phyloP scores from a whole-genome alignment of 1,140 invertebrate genomes.

The Brachionus calyciflorus region DNA sequence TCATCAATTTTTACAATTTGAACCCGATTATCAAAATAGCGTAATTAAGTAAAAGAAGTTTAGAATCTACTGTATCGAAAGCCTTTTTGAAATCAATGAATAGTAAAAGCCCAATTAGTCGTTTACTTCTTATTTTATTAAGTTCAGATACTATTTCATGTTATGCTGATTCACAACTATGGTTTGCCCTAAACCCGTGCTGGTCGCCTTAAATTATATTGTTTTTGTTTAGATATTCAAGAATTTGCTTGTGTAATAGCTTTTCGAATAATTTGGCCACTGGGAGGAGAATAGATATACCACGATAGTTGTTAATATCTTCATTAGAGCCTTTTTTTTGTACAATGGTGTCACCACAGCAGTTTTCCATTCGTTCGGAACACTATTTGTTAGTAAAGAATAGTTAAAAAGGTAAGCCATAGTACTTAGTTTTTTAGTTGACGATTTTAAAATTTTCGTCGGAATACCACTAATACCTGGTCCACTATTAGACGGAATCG shows the following conservation, averaged over 20 bases:
- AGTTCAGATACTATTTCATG: too few relatives aligned
- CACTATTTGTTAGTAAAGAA: not conserved
- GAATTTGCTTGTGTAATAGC: slow-evolving; percentile 17
- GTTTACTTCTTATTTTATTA: not conserved
- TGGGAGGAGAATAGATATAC: too few relatives aligned
- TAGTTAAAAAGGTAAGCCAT: not conserved
- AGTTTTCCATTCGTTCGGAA: slow-evolving; percentile 47
- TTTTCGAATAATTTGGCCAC: slow-evolving; percentile 26
- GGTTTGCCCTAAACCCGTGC: too few relatives aligned
- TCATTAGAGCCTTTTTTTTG: too few relatives aligned
- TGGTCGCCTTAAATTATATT: not conserved
- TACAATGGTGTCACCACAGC: slow-evolving; percentile 47
- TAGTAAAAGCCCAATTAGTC: not conserved
- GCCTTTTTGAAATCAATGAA: not conserved
- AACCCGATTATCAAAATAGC: too few relatives aligned
- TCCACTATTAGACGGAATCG: not conserved
- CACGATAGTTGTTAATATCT: too few relatives aligned
- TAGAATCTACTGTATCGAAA: too few relatives aligned
- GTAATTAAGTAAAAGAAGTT: too few relatives aligned
- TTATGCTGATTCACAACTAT: too few relatives aligned
- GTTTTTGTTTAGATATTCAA: not conserved
- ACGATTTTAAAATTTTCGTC: not conserved
- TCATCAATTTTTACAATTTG: too few relatives aligned
- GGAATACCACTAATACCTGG: not conserved
- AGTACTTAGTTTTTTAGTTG: not conserved